Evolutionary conservation across 2,888 invertebrate genomes (phyloP).

Genomic region (Anodontia alba): DNA sequence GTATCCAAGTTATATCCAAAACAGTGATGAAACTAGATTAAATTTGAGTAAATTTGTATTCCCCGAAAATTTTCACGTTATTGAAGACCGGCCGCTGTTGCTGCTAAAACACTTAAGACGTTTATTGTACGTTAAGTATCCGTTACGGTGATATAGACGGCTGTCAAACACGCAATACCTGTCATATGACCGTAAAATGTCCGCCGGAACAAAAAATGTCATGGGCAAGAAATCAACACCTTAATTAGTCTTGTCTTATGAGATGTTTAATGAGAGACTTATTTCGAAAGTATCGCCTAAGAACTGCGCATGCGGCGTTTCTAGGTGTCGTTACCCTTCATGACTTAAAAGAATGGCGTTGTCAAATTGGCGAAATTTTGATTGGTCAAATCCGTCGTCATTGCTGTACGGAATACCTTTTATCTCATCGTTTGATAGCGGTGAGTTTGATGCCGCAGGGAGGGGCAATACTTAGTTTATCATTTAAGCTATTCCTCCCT

Average conservation of each 20-base stretch:
- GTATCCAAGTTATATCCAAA: too few relatives aligned
- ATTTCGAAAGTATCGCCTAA: neutral
- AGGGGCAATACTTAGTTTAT: neutral
- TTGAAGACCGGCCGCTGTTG: neutral
- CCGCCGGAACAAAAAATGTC: neutral
- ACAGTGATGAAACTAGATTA: too few relatives aligned
- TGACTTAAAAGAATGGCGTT: neutral
- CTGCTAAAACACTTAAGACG: neutral
- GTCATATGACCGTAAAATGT: slow-evolving; percentile 1
- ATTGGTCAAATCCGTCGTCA: neutral
- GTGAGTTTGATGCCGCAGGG: slow-evolving; percentile 4
- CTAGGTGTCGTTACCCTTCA: neutral
- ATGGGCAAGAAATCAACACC: neutral
- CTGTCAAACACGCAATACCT: slow-evolving; percentile 1
- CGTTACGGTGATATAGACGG: slow-evolving; percentile 2
- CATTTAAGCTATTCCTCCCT: neutral
- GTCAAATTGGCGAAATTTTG: neutral
- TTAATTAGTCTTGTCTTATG: neutral
- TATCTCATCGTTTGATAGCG: neutral
- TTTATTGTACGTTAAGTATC: neutral
- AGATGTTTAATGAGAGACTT: neutral
- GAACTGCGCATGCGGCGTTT: neutral
- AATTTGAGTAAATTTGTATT: too few relatives aligned
- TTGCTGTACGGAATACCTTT: slow-evolving; percentile 3
- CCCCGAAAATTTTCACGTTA: too few relatives aligned